These are phyloP conservation scores for Leptinotarsa tumamoca DNA, from an alignment of 2,888 invertebrate genomes.

Conservation along the genomic window DNA sequence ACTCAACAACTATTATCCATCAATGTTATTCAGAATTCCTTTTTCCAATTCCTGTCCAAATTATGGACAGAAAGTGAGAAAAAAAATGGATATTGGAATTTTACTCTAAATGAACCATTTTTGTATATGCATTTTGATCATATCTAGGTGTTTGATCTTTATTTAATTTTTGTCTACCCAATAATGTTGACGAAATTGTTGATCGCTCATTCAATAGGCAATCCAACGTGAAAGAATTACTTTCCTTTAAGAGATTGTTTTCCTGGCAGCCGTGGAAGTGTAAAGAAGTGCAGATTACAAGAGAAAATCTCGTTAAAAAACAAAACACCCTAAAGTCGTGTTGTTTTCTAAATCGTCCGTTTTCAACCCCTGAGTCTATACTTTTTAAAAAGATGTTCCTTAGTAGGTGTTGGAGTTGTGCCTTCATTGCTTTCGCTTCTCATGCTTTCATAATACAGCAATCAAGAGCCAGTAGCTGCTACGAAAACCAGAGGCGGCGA, in stretches of 20 bases:
- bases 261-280: slow-evolving; percentile 43
- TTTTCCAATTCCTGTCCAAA: too few species aligned
- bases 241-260: not conserved
- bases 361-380: slow-evolving; percentile 50
- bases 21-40: too few species aligned
- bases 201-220: too few species aligned
- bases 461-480: slow-evolving; percentile 62
- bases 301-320: slow-evolving; percentile 66
- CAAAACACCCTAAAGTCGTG: slow-evolving; percentile 64
- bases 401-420: slow-evolving; percentile 61
- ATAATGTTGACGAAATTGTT: too few species aligned
- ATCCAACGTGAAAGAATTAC: not conserved
- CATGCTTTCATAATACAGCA: slow-evolving; percentile 60
- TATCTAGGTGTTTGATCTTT: too few species aligned
- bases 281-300: slow-evolving; percentile 59
- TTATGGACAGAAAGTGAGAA: too few species aligned
- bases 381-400: slow-evolving; percentile 60
- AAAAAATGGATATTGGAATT: too few species aligned
- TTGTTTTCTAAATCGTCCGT: slow-evolving; percentile 63
- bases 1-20: too few species aligned
- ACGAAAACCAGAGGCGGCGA: slow-evolving; percentile 32
- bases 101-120: too few species aligned
- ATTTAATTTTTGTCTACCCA: too few species aligned
- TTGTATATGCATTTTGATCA: too few species aligned
- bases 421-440: slow-evolving; percentile 44